These are phyloP conservation scores for Chrysocyon brachyurus DNA, from an alignment of 2,797 vertebrate genomes.

Conservation along the genomic window DNA sequence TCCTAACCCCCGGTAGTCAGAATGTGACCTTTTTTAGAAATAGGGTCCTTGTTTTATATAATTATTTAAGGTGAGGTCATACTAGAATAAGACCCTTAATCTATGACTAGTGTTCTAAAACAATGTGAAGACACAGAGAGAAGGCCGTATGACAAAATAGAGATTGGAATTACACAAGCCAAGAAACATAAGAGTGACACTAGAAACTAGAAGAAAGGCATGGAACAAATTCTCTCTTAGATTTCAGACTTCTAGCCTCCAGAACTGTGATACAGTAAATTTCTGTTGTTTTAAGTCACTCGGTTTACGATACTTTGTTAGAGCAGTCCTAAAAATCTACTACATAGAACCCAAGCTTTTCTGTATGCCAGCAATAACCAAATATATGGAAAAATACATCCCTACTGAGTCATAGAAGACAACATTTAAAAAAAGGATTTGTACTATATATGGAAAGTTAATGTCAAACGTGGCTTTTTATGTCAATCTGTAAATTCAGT, in stretches of 20 bases:
- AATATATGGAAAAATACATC: background rate
- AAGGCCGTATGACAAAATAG: background rate
- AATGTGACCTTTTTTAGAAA: background rate
- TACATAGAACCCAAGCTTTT: constrained; percentile 2
- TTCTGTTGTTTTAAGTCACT: background rate
- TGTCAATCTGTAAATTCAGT: background rate
- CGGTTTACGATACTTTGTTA: background rate
- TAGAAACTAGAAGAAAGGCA: background rate
- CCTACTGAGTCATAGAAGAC: background rate
- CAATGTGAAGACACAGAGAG: background rate
- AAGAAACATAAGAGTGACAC: background rate
- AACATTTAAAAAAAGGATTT: background rate
- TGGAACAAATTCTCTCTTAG: background rate
- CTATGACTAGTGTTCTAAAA: background rate
- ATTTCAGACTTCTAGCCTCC: background rate
- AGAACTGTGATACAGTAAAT: background rate
- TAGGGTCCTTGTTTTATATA: background rate
- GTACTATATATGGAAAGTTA: background rate
- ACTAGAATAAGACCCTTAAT: background rate
- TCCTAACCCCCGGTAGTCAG: background rate
- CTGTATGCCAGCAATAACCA: background rate
- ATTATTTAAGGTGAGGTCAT: background rate
- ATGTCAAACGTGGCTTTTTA: background rate
- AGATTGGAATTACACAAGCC: background rate
- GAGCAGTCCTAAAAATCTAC: background rate